A percentile compares a stretch with the other conserved stretches of the same genome.
Evolutionary conservation across 2,888 invertebrate species (phyloP).

Genomic region (Mesorhabditis spiculigera): DNA sequence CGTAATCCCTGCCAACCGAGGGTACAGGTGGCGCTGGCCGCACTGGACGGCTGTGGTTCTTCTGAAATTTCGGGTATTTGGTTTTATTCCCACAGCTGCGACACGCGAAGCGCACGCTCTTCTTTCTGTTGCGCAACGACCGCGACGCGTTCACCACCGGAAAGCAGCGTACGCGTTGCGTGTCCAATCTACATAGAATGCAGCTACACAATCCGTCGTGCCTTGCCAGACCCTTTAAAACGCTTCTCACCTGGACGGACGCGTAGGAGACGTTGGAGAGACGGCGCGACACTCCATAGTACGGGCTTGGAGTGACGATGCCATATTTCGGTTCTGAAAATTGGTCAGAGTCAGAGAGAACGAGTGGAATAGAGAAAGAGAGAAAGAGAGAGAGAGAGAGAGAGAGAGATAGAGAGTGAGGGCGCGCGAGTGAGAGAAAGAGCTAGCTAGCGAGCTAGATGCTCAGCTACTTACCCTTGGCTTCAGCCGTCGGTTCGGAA

Average conservation of each 20-base stretch:
- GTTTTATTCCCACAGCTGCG: neutral
- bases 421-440: too few relatives aligned
- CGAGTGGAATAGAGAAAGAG: too few relatives aligned
- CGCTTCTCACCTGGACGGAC: neutral
- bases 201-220: too few relatives aligned
- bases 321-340: too few relatives aligned
- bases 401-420: neutral
- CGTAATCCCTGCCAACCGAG: neutral
- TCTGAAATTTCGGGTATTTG: neutral
- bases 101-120: too few relatives aligned
- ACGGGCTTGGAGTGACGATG: neutral
- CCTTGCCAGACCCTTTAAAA: too few relatives aligned
- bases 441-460: neutral
- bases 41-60: neutral
- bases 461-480: neutral
- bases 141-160: too few relatives aligned
- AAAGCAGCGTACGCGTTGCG: too few relatives aligned
- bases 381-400: neutral
- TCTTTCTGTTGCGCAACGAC: too few relatives aligned
- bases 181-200: too few relatives aligned
- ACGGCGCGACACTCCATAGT: neutral
- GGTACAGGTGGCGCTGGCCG: neutral
- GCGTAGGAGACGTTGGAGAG: conserved; percentile 1
- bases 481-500: neutral
- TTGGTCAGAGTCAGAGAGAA: too few relatives aligned